phyloP scores from a whole-genome alignment of 2,888 invertebrate genomes.

The Andrena camellia region DNA sequence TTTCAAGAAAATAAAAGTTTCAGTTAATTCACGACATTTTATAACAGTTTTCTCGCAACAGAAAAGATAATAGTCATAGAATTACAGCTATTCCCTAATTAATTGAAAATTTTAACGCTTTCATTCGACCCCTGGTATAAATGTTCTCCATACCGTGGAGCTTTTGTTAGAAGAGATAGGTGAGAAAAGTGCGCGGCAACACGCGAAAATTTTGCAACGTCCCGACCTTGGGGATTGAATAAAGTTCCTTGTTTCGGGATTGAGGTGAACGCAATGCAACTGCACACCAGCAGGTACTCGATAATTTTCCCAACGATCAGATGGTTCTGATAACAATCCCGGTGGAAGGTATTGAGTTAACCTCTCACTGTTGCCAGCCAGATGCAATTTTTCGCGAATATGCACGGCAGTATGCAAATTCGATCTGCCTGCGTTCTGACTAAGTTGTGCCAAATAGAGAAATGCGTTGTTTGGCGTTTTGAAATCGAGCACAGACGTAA shows the following conservation, averaged over 20 bases:
- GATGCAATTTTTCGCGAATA: slow-evolving; percentile 16
- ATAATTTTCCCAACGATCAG: slow-evolving; percentile 25
- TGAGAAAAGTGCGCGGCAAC: background rate
- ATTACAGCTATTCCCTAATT: too few relatives aligned
- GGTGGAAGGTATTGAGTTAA: slow-evolving; percentile 23
- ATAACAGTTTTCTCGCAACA: too few relatives aligned
- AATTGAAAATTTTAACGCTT: too few relatives aligned
- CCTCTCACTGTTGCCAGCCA: slow-evolving; percentile 20
- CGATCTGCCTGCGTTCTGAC: slow-evolving; percentile 5
- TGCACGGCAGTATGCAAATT: slow-evolving; percentile 17
- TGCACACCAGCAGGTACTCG: background rate
- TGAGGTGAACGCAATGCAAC: slow-evolving; percentile 14
- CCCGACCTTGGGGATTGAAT: slow-evolving; percentile 29
- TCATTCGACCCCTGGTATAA: too few relatives aligned
- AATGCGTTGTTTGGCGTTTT: slow-evolving; percentile 37
- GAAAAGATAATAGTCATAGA: too few relatives aligned
- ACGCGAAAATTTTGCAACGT: background rate
- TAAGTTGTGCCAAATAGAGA: slow-evolving; percentile 20
- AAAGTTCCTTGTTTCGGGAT: slow-evolving; percentile 28
- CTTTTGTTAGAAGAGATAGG: background rate
- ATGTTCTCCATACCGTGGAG: background rate
- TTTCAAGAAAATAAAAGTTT: too few relatives aligned
- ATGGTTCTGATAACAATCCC: slow-evolving; percentile 39
- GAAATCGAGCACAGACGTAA: slow-evolving; percentile 38
- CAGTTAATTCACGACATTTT: too few relatives aligned